Conservation (phyloP, 1,140 invertebrate species). For the Phenacoccus solenopsis region DNA sequence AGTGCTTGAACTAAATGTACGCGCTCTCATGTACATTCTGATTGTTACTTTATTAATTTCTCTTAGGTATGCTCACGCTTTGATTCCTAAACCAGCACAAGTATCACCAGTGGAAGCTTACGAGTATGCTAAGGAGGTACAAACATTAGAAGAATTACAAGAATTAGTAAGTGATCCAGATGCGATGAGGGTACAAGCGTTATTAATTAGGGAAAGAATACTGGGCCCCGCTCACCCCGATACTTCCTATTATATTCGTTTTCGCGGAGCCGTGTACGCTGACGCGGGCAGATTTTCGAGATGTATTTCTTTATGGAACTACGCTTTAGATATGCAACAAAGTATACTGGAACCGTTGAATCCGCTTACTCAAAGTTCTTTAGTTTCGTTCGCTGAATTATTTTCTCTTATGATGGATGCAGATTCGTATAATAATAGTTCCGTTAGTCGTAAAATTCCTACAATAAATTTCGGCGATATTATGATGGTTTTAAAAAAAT, state of each 20-base stretch:
- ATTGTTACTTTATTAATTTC: background rate
- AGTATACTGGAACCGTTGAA: conserved; percentile 82
- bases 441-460: conserved; percentile 32
- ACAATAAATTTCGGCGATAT: conserved; percentile 37
- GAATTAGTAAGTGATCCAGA: conserved; percentile 84
- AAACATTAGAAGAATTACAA: conserved; percentile 60
- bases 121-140: conserved; percentile 71
- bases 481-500: conserved; percentile 32
- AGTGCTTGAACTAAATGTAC: no score
- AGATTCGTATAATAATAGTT: conserved; percentile 29
- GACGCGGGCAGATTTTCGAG: conserved; percentile 84
- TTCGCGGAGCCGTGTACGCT: conserved; percentile 81
- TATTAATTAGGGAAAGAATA: conserved; percentile 86
- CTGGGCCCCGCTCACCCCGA: conserved; percentile 86
- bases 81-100: conserved; percentile 51
- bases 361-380: conserved; percentile 84
- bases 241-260: conserved; percentile 85
- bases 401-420: conserved; percentile 88
- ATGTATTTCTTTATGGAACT: conserved; percentile 88
- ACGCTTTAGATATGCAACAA: conserved; percentile 94
- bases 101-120: conserved; percentile 66
- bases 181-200: conserved; percentile 90
- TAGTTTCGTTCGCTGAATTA: conserved; percentile 86
- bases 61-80: conserved; percentile 21
- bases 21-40: no score